Evolutionary conservation across 2,113 vertebrate genomes (phyloP).

Genomic region (Callipepla squamata): DNA sequence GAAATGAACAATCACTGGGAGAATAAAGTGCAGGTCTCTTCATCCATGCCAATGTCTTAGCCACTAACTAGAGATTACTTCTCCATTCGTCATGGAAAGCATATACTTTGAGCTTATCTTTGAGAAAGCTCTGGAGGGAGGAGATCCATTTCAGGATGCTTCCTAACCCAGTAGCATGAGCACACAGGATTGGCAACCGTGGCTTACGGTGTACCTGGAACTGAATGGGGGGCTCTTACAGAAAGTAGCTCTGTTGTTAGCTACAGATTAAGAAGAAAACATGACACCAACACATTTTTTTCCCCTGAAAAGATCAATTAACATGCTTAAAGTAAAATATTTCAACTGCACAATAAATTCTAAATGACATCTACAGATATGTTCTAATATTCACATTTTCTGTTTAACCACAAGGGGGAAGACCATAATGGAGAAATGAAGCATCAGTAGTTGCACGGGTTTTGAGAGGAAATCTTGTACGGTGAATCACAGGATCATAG

Average conservation of each 20-base stretch:
- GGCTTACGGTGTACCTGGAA: neutral
- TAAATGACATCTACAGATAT: accelerated
- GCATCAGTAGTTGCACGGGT: neutral
- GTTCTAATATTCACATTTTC: neutral
- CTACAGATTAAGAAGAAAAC: neutral
- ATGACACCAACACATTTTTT: neutral
- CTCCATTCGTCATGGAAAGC: neutral
- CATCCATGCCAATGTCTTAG: neutral
- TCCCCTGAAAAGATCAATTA: neutral
- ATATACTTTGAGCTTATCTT: neutral
- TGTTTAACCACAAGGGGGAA: neutral
- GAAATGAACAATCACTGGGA: neutral
- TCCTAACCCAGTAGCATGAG: neutral
- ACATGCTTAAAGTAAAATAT: neutral
- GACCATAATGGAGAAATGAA: neutral
- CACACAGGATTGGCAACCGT: neutral
- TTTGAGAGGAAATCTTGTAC: neutral
- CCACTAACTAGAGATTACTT: neutral
- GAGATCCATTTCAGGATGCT: neutral
- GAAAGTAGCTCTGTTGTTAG: neutral
- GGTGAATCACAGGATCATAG: too few relatives aligned
- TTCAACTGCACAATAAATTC: neutral
- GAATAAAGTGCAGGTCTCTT: neutral
- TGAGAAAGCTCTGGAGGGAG: neutral
- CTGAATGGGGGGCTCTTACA: accelerated